phyloP scores from a whole-genome alignment of 2,113 vertebrate genomes.

The Proteles cristata region DNA sequence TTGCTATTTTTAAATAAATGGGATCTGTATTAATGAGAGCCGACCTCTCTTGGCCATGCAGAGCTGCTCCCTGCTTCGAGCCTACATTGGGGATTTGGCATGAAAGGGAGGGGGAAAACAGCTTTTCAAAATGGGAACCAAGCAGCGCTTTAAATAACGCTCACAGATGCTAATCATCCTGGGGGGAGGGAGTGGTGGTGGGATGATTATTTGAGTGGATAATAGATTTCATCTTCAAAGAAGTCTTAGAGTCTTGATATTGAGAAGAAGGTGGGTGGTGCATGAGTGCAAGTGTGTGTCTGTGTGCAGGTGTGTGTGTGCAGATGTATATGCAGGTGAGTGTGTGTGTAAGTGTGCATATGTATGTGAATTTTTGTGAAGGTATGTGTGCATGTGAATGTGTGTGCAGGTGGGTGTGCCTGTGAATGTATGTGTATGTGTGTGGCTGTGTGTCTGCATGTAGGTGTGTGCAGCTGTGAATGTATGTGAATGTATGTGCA shows the following conservation, averaged over 20 bases:
- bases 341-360: not conserved
- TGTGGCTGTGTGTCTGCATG: not conserved
- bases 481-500: not conserved
- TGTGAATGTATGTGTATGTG: not conserved
- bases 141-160: constrained; percentile 37
- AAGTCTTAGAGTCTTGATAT: constrained; percentile 53
- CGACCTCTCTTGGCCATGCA: constrained; percentile 57
- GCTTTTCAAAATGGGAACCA: constrained; percentile 55
- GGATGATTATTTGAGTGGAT: constrained; percentile 51
- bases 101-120: constrained; percentile 40
- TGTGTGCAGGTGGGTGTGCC: not conserved
- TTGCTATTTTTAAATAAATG: constrained; percentile 83
- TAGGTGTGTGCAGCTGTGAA: not conserved
- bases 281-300: not conserved
- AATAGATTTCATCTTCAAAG: constrained; percentile 67
- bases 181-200: not conserved
- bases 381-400: too few relatives aligned
- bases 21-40: constrained; percentile 70
- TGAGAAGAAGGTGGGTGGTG: not conserved
- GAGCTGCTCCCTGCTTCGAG: not conserved
- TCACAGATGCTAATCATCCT: constrained; percentile 21
- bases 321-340: too few relatives aligned
- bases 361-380: too few relatives aligned
- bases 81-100: constrained; percentile 49
- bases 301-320: not conserved